These are phyloP conservation scores for Sminthurides bifidus DNA, from an alignment of 1,140 invertebrate genomes.

Conservation along the genomic window DNA sequence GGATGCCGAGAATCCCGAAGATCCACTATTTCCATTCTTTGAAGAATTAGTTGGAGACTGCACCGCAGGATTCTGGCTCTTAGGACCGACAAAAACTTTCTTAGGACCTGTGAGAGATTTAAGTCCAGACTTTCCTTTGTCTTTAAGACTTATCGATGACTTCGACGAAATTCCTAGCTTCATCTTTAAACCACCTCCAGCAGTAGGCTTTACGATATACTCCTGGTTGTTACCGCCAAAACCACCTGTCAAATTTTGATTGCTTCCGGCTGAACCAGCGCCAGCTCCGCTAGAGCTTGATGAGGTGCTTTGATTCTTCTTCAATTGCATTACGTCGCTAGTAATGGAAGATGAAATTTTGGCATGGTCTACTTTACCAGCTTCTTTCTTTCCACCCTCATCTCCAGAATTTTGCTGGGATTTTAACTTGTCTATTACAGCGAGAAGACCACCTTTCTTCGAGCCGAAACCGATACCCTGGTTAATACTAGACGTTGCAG, in stretches of 20 bases:
- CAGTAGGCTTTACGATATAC: constrained; percentile 72
- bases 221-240: constrained; percentile 38
- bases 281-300: background rate
- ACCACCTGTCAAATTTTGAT: background rate
- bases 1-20: too few species aligned
- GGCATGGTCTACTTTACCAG: constrained; percentile 18
- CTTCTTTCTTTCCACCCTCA: constrained; percentile 6
- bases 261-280: background rate
- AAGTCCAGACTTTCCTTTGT: background rate
- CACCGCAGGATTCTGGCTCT: too few species aligned
- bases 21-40: too few species aligned
- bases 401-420: constrained; percentile 34
- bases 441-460: constrained; percentile 63
- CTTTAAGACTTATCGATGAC: background rate
- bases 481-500: too few species aligned
- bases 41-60: too few species aligned
- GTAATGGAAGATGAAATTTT: constrained; percentile 21
- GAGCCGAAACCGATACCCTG: too few species aligned
- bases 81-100: too few species aligned
- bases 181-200: constrained; percentile 62
- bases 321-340: constrained; percentile 4
- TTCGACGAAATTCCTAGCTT: constrained; percentile 61
- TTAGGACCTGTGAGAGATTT: too few species aligned
- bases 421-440: constrained; percentile 75
- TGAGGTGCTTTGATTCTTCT: background rate